A percentile compares a stretch with the other conserved stretches of the same genome.
Evolutionary conservation across 2,888 invertebrate genomes (phyloP).

Genomic region (Coelinius sp.): DNA sequence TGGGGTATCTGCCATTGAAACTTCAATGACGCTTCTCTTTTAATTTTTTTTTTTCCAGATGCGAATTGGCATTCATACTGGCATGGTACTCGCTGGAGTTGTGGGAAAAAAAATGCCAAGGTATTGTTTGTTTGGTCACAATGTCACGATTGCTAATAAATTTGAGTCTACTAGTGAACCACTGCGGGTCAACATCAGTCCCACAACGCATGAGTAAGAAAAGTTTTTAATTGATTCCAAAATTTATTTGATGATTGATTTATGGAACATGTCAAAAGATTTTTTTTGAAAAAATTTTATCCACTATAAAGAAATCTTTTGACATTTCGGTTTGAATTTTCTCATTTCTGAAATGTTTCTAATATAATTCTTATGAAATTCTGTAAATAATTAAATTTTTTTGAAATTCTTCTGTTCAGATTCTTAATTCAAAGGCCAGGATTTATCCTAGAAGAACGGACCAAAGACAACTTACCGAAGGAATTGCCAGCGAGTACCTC

Average conservation of each 20-base stretch:
- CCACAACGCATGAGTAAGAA: constrained; percentile 91
- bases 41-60: constrained; percentile 78
- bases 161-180: constrained; percentile 96
- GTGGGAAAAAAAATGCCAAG: constrained; percentile 95
- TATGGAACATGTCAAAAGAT: too few relatives aligned
- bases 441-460: constrained; percentile 83
- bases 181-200: constrained; percentile 91
- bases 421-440: constrained; percentile 83
- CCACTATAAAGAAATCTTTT: too few relatives aligned
- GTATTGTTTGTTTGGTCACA: constrained; percentile 95
- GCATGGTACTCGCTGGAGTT: constrained; percentile 93
- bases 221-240: not conserved
- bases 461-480: constrained; percentile 84
- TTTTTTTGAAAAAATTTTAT: too few relatives aligned
- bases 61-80: constrained; percentile 95
- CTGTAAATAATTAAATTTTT: not conserved
- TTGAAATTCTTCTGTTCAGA: constrained; percentile 70
- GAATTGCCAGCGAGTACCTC: constrained; percentile 85
- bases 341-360: too few relatives aligned
- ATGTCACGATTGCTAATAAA: constrained; percentile 95
- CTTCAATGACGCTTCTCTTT: not conserved
- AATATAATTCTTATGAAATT: not conserved
- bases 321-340: too few relatives aligned
- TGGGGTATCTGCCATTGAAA: not conserved
- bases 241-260: too few relatives aligned